A percentile compares a stretch with the other conserved stretches of the same genome.
phyloP scores from a whole-genome alignment of 2,113 vertebrate species.

The Aldabrachelys gigantea region DNA sequence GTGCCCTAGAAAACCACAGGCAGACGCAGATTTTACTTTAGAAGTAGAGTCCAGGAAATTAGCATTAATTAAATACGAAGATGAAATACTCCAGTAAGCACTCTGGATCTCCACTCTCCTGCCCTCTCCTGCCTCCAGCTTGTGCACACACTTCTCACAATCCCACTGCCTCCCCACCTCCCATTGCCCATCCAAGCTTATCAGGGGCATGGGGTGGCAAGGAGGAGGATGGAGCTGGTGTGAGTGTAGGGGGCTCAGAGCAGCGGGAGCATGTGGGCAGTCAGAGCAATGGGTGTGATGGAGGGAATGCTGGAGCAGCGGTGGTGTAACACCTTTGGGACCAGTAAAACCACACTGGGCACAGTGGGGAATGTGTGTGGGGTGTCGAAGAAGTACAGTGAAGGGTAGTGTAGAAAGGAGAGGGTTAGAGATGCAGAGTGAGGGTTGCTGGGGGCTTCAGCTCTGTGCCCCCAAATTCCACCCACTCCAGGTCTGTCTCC shows the following conservation, averaged over 20 bases:
- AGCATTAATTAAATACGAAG: background rate
- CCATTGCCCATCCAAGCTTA: no score
- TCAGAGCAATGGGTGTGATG: no score
- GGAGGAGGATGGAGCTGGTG: no score
- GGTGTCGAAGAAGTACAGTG: background rate
- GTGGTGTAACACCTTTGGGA: no score
- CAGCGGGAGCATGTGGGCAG: no score
- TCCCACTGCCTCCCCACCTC: no score
- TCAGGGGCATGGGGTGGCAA: no score
- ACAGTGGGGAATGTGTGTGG: background rate
- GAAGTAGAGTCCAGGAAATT: background rate
- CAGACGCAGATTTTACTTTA: background rate
- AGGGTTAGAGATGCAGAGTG: background rate
- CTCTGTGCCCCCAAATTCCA: background rate
- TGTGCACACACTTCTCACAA: no score
- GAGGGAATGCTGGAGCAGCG: background rate
- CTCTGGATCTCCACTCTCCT: no score
- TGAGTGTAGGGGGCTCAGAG: no score
- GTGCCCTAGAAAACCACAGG: rapidly evolving
- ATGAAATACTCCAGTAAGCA: background rate
- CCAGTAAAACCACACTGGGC: no score
- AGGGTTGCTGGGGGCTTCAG: background rate
- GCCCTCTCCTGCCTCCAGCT: no score
- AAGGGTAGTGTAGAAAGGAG: background rate
- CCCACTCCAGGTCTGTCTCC: background rate